A percentile compares a stretch with the other conserved stretches of the same genome.
phyloP scores from a whole-genome alignment of 2,113 vertebrate species.

The Lonchura striata region DNA sequence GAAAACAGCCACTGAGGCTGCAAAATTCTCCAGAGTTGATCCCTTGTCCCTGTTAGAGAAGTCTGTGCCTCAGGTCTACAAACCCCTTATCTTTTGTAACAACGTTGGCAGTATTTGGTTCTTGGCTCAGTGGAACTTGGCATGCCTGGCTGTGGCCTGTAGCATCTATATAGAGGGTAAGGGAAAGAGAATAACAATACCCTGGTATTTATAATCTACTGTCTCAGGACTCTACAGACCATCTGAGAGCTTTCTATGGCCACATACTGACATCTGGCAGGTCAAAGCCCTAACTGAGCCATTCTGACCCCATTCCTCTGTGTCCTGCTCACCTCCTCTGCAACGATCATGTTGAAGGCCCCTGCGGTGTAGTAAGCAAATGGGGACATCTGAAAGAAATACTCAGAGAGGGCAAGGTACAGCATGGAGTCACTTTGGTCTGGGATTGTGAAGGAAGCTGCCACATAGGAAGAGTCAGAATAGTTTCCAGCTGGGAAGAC shows the following conservation, averaged over 20 bases:
- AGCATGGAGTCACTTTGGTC: slow-evolving; percentile 64
- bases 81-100: not conserved
- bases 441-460: slow-evolving; percentile 51
- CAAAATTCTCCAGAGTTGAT: not conserved
- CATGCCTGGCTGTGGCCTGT: not conserved
- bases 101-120: not conserved
- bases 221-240: not conserved
- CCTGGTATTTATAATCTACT: not conserved
- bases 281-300: not conserved
- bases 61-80: not conserved
- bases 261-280: not conserved
- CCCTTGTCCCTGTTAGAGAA: not conserved
- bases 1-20: not conserved
- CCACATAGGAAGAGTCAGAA: not conserved
- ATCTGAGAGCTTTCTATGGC: not conserved
- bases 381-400: slow-evolving; percentile 67
- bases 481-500: slow-evolving; percentile 57
- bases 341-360: slow-evolving; percentile 62
- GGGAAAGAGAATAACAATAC: not conserved
- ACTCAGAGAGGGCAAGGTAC: slow-evolving; percentile 68
- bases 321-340: slow-evolving; percentile 64
- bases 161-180: not conserved
- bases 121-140: not conserved
- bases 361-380: slow-evolving; percentile 66
- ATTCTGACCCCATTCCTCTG: not conserved